Evolutionary conservation across 30 jellyfish, hydroid and myxozoan species (phyloP).

Genomic region (Aurelia aurita): DNA sequence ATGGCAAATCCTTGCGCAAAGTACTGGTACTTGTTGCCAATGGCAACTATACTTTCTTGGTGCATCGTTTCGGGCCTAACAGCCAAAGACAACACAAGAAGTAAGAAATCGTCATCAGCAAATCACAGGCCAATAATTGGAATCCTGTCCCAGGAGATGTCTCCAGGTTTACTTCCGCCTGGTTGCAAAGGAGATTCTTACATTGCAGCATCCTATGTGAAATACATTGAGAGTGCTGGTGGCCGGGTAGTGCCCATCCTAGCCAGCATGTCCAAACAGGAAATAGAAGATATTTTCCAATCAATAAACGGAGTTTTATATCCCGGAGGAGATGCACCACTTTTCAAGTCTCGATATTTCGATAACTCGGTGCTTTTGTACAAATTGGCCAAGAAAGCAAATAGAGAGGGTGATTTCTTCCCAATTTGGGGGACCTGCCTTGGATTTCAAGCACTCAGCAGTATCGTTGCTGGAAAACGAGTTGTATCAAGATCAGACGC

Average conservation of each 20-base stretch:
- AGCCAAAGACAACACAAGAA: no score
- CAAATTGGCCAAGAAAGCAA: constrained; percentile 77
- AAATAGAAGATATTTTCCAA: constrained; percentile 57
- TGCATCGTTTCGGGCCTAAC: no score
- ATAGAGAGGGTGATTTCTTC: constrained; percentile 80
- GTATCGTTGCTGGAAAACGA: constrained; percentile 63
- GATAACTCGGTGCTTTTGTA: constrained; percentile 67
- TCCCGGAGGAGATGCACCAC: constrained; percentile 95
- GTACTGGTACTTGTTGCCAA: no score
- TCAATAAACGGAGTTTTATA: constrained; percentile 87
- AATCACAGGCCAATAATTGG: constrained; percentile 87
- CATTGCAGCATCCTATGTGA: constrained; percentile 93
- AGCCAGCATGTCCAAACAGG: constrained; percentile 64
- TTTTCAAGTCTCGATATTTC: constrained; percentile 69
- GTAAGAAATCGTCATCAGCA: no score
- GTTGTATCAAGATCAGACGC: constrained; percentile 65
- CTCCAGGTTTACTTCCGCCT: constrained; percentile 50
- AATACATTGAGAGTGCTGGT: constrained; percentile 93
- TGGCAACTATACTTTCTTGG: no score
- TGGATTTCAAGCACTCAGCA: constrained; percentile 88
- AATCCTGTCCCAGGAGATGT: constrained; percentile 78
- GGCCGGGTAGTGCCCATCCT: constrained; percentile 95
- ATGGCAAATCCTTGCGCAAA: no score
- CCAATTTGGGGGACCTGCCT: constrained; percentile 99
- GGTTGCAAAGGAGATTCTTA: constrained; percentile 60